Evolutionary conservation across 2,113 vertebrate genomes (phyloP).

Genomic region (Zingel zingel): DNA sequence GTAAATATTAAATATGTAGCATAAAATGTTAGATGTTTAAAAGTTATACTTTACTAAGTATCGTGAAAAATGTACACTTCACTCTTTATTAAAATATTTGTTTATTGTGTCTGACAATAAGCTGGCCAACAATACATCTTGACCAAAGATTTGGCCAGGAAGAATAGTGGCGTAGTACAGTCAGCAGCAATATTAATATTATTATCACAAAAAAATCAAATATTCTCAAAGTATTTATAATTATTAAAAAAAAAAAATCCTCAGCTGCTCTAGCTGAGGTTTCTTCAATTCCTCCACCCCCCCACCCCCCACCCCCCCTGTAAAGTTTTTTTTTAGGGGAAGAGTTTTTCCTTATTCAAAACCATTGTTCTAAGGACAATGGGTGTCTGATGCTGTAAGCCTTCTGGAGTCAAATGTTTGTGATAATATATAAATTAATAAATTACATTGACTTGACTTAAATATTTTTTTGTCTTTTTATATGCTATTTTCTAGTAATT

Average conservation of each 20-base stretch:
- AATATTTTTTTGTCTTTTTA: too few species aligned
- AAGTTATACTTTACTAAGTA: background rate
- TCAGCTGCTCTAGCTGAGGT: background rate
- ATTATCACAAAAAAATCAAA: background rate
- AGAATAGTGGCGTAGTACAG: background rate
- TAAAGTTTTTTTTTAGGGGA: background rate
- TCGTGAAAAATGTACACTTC: background rate
- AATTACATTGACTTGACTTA: too few species aligned
- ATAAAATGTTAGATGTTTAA: background rate
- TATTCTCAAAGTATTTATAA: background rate
- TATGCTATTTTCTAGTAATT: too few species aligned
- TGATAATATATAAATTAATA: too few species aligned
- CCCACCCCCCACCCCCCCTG: too few species aligned
- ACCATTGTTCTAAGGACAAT: too few species aligned
- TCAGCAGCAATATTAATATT: background rate
- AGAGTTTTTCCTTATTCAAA: too few species aligned
- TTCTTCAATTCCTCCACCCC: too few species aligned
- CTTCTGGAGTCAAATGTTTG: too few species aligned
- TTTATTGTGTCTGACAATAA: background rate
- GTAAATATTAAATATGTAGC: background rate
- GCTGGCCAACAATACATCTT: background rate
- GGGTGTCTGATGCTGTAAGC: too few species aligned
- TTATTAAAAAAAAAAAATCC: background rate
- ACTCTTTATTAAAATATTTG: background rate
- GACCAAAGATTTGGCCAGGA: background rate